Percentiles rank a stretch among this genome's conserved stretches.
phyloP scores from a whole-genome alignment of 92 coral and sea anemone species.

The Virgularia gustaviana region DNA sequence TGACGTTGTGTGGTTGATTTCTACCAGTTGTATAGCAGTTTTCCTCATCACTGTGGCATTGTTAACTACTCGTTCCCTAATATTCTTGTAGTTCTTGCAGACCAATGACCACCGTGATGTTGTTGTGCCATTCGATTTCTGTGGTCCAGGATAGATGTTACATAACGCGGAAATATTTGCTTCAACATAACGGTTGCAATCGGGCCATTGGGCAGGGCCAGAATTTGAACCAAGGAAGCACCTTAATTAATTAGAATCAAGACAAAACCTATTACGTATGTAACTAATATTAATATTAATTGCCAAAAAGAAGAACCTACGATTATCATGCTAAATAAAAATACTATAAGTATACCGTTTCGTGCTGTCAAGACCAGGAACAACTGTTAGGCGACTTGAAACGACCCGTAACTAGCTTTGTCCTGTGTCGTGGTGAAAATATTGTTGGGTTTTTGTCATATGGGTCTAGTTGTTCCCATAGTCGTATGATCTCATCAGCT shows the following conservation, averaged over 20 bases:
- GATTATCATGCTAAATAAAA: too few species aligned
- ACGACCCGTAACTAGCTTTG: conserved; percentile 40
- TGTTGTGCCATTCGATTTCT: conserved; percentile 24
- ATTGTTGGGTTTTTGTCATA: conserved; percentile 45
- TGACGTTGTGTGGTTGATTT: conserved; percentile 51
- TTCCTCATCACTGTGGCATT: conserved; percentile 41
- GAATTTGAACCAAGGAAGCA: conserved; percentile 54
- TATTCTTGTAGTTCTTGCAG: conserved; percentile 25
- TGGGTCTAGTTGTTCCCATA: conserved; percentile 48
- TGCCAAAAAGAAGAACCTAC: too few species aligned
- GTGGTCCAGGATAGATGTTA: conserved; percentile 41
- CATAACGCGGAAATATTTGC: conserved; percentile 47
- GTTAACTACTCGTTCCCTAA: conserved; percentile 42
- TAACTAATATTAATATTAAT: too few species aligned
- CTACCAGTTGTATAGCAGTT: conserved; percentile 50
- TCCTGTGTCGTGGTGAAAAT: conserved; percentile 45
- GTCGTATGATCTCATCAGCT: conserved; percentile 30
- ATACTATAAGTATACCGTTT: too few species aligned
- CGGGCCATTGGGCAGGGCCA: conserved; percentile 69
- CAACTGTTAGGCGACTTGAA: conserved; percentile 21
- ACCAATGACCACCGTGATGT: conserved; percentile 51
- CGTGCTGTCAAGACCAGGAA: conserved; percentile 51
- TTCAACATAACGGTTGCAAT: conserved; percentile 63
- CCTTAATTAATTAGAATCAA: conserved; percentile 12
- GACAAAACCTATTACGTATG: too few species aligned